Evolutionary conservation across 2,797 vertebrate genomes (phyloP).

Genomic region (Poecile montanus): DNA sequence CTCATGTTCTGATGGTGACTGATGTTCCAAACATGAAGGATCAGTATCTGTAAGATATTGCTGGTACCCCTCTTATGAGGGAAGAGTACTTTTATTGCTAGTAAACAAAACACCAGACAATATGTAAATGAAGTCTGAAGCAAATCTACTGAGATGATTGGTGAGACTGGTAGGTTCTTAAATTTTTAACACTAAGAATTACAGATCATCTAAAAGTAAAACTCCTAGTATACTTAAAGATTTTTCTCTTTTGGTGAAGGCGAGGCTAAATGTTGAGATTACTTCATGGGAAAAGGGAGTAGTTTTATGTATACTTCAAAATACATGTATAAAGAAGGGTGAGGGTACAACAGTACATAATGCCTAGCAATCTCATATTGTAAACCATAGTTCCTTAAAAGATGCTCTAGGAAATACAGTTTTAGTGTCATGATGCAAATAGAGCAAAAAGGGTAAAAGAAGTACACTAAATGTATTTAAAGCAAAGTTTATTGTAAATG

Average conservation of each 20-base stretch:
- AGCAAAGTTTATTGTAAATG: neutral
- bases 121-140: neutral
- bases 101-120: neutral
- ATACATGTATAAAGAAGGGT: neutral
- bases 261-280: neutral
- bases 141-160: neutral
- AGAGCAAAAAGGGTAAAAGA: neutral
- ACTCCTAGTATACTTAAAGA: neutral
- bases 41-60: neutral
- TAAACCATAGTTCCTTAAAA: neutral
- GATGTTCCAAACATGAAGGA: neutral
- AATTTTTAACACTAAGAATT: neutral
- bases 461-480: neutral
- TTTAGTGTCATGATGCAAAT: neutral
- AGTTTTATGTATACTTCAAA: neutral
- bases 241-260: neutral
- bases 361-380: neutral
- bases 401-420: neutral
- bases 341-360: neutral
- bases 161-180: neutral
- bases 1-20: neutral
- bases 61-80: neutral
- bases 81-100: neutral
- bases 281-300: neutral
- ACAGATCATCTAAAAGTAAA: neutral